A percentile compares a stretch with the other conserved stretches of the same genome.
Evolutionary conservation across 2,113 vertebrate species (phyloP).

Genomic region (Patagioenas fasciata): DNA sequence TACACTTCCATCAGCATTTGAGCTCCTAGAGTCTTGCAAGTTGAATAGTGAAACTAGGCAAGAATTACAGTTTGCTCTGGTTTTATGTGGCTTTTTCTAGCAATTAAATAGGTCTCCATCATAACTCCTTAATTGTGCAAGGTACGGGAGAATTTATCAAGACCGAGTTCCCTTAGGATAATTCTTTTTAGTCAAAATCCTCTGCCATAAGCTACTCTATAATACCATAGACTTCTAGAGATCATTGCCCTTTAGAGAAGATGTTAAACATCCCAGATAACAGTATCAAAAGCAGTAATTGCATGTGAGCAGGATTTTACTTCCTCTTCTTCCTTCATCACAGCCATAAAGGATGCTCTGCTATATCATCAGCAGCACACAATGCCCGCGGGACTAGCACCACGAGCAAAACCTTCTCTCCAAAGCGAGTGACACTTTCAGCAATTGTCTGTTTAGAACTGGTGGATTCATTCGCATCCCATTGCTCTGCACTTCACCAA

Average conservation of each 20-base stretch:
- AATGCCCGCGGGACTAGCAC: background rate
- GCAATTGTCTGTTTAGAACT: background rate
- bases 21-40: constrained; percentile 75
- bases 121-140: background rate
- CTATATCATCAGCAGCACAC: background rate
- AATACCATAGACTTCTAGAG: background rate
- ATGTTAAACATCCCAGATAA: background rate
- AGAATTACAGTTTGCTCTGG: constrained; percentile 17
- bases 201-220: background rate
- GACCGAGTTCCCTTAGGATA: background rate
- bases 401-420: background rate
- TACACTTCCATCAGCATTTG: constrained; percentile 80
- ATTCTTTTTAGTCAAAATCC: background rate
- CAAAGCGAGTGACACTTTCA: background rate
- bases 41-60: constrained; percentile 64
- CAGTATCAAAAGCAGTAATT: background rate
- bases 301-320: background rate
- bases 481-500: background rate
- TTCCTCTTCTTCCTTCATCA: background rate
- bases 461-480: background rate
- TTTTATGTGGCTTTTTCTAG: background rate
- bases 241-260: background rate
- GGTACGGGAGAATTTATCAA: background rate
- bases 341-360: background rate
- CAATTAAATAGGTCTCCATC: background rate